Percentiles rank a stretch among this genome's conserved stretches.
Conservation (phyloP, 1,140 invertebrate species). For the Drosophila kanapiae region DNA sequence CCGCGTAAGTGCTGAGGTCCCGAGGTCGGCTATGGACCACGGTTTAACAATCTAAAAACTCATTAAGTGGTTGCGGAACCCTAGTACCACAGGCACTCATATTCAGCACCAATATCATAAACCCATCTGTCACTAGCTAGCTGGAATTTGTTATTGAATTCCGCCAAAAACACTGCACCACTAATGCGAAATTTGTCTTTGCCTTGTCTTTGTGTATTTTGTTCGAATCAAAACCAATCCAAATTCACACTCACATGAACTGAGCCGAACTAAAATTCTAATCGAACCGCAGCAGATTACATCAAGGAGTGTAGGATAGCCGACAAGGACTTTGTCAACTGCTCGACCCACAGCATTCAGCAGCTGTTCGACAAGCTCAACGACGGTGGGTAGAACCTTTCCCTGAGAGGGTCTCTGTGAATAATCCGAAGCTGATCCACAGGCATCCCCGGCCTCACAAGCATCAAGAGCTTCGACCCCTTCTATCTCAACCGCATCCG, state of each 20-base stretch:
- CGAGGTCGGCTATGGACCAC: neutral
- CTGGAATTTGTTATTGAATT: slow-evolving; percentile 11
- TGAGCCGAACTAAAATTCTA: slow-evolving; percentile 64
- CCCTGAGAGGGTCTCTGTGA: neutral
- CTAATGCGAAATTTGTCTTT: slow-evolving; percentile 76
- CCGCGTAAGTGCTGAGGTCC: slow-evolving; percentile 72
- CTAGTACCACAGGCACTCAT: neutral
- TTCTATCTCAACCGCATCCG: slow-evolving; percentile 88
- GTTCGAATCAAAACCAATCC: slow-evolving; percentile 23
- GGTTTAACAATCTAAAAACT: neutral
- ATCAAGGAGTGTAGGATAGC: slow-evolving; percentile 88
- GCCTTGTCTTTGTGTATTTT: slow-evolving; percentile 48
- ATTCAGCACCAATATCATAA: neutral
- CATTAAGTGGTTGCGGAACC: neutral
- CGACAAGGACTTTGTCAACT: slow-evolving; percentile 88
- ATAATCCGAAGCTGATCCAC: neutral
- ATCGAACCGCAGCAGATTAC: slow-evolving; percentile 87
- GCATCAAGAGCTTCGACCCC: slow-evolving; percentile 88
- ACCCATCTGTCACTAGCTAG: slow-evolving; percentile 65
- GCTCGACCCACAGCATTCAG: slow-evolving; percentile 88
- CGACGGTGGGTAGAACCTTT: slow-evolving; percentile 61
- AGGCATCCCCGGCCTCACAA: slow-evolving; percentile 84
- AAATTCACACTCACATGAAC: slow-evolving; percentile 25
- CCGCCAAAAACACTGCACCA: slow-evolving; percentile 64
- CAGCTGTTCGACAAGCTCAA: slow-evolving; percentile 88